Percentiles rank a stretch among this genome's conserved stretches.
phyloP scores from a whole-genome alignment of 92 coral and sea anemone genomes.

The Palythoa grandiflora region DNA sequence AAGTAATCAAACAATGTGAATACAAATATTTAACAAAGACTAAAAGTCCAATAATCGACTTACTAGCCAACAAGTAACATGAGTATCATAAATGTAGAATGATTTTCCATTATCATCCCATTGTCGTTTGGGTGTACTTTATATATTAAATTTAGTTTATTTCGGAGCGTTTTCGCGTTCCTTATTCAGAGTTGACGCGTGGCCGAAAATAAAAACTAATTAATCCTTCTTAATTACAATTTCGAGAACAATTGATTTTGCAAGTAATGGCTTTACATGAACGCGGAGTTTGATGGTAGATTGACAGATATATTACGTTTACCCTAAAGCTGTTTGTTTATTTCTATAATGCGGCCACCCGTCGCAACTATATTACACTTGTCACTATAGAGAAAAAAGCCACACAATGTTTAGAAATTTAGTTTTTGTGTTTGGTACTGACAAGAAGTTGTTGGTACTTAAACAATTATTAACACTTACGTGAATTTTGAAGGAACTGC shows the following conservation, averaged over 20 bases:
- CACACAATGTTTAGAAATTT: not conserved
- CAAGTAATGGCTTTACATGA: not conserved
- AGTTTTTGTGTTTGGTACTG: not conserved
- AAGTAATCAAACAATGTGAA: too few relatives aligned
- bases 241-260: not conserved
- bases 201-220: not conserved
- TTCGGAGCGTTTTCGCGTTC: not conserved
- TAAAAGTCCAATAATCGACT: too few relatives aligned
- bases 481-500: not conserved
- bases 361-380: not conserved
- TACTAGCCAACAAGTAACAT: too few relatives aligned
- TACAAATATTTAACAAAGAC: too few relatives aligned
- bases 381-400: not conserved
- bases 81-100: too few relatives aligned
- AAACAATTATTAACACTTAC: not conserved
- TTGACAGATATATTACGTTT: not conserved
- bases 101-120: too few relatives aligned
- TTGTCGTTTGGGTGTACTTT: too few relatives aligned
- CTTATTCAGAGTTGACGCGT: not conserved
- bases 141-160: not conserved
- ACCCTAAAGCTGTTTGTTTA: not conserved
- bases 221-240: not conserved
- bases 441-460: too few relatives aligned
- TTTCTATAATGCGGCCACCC: not conserved
- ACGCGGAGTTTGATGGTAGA: not conserved